These are phyloP conservation scores for Myzus persicae DNA, from an alignment of 1,140 invertebrate species.

Conservation along the genomic window DNA sequence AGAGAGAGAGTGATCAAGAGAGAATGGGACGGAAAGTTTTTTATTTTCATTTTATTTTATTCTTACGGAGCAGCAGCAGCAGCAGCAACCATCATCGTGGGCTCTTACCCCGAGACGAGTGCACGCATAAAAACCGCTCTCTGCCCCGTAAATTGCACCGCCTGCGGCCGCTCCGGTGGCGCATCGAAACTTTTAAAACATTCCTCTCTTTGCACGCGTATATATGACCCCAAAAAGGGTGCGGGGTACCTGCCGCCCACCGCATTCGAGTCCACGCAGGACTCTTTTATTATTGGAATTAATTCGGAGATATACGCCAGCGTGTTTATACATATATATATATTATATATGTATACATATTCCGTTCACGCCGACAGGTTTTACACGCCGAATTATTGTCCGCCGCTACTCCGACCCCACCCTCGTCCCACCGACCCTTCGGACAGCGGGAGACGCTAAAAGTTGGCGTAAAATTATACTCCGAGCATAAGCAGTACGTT, in stretches of 20 bases:
- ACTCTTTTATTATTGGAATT: conserved; percentile 54
- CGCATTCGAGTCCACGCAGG: background rate
- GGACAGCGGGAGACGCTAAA: background rate
- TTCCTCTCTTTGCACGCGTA: conserved; percentile 8
- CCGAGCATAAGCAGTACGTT: background rate
- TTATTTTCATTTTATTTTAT: conserved; percentile 32
- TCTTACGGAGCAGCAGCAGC: background rate
- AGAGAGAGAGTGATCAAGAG: background rate
- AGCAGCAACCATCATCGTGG: background rate
- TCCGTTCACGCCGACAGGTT: conserved; percentile 39
- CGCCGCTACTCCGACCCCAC: background rate
- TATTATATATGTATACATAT: background rate
- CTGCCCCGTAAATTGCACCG: conserved; percentile 1
- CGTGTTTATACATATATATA: background rate
- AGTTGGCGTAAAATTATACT: conserved; percentile 6
- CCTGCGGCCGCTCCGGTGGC: conserved; percentile 7
- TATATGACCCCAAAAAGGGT: background rate
- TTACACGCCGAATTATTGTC: conserved; percentile 38
- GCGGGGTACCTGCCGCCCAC: background rate
- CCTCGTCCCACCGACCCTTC: no score
- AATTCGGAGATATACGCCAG: background rate
- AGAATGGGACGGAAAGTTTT: background rate
- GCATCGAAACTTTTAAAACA: conserved; percentile 56
- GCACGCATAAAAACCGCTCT: conserved; percentile 38
- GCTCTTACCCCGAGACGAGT: background rate